Evolutionary conservation across 2,113 vertebrate species (phyloP).

Genomic region (Synodontis membranacea): DNA sequence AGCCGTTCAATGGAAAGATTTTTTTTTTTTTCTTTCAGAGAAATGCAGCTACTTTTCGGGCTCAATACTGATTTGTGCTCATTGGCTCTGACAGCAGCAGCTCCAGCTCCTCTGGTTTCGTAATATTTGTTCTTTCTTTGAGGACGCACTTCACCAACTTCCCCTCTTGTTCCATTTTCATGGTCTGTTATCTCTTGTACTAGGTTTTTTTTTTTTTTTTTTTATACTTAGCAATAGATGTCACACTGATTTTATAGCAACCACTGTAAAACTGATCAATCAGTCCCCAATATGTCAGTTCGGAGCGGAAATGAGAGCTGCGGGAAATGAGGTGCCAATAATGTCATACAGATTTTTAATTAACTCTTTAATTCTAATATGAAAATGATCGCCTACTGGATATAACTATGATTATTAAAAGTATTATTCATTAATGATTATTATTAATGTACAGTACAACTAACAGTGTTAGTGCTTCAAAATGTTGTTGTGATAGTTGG

Average conservation of each 20-base stretch:
- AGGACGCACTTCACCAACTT: conserved; percentile 42
- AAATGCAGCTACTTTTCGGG: conserved; percentile 44
- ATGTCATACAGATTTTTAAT: not conserved
- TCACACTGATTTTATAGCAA: conserved; percentile 1
- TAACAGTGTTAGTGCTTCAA: no score
- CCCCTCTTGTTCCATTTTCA: conserved; percentile 25
- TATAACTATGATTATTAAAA: not conserved
- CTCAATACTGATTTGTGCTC: conserved; percentile 56
- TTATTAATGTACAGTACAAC: not conserved
- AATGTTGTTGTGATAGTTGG: not conserved
- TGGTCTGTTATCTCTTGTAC: not conserved
- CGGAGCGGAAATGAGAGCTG: not conserved
- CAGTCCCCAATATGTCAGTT: not conserved
- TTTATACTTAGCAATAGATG: conserved; percentile 16
- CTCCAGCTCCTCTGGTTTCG: conserved; percentile 24
- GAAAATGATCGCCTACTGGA: not conserved
- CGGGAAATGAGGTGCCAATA: not conserved
- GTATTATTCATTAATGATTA: no score
- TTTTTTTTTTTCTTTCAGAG: conserved; percentile 36
- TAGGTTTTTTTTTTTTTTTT: not conserved
- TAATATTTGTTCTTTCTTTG: conserved; percentile 50
- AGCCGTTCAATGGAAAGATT: conserved; percentile 49
- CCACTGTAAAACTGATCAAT: not conserved
- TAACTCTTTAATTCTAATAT: not conserved
- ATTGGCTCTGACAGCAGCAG: conserved; percentile 49